These are phyloP conservation scores for Andrena minutula DNA, from an alignment of 2,888 invertebrate species.

Conservation along the genomic window DNA sequence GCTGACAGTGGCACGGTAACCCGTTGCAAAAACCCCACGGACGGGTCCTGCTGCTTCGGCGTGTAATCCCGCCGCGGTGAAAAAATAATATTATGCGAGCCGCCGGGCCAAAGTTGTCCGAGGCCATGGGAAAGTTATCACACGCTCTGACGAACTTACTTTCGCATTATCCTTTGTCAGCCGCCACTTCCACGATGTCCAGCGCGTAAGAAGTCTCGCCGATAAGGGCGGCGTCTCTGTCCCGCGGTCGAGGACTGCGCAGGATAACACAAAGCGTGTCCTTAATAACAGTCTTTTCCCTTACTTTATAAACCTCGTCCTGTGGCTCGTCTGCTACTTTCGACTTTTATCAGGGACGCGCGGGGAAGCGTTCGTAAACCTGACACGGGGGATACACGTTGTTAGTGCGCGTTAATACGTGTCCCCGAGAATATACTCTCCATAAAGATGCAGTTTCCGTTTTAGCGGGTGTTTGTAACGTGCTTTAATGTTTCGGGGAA, in stretches of 20 bases:
- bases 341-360: constrained; percentile 43
- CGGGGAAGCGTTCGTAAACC: constrained; percentile 25
- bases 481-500: background rate
- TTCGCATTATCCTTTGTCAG: constrained; percentile 71
- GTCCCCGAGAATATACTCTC: constrained; percentile 18
- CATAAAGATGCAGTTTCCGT: background rate
- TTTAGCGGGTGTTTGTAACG: background rate
- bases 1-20: constrained; percentile 63
- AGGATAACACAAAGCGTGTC: constrained; percentile 53
- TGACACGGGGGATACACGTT: background rate
- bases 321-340: background rate
- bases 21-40: constrained; percentile 54
- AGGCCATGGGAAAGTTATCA: constrained; percentile 72
- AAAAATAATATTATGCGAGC: constrained; percentile 74
- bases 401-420: constrained; percentile 38
- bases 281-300: constrained; percentile 49
- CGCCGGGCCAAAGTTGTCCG: constrained; percentile 62
- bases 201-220: constrained; percentile 62
- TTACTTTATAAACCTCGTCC: constrained; percentile 38
- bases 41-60: constrained; percentile 39
- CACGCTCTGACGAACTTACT: constrained; percentile 71
- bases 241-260: constrained; percentile 27
- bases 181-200: constrained; percentile 51
- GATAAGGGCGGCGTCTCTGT: constrained; percentile 56
- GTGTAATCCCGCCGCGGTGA: constrained; percentile 66